These are phyloP conservation scores for Cyrtodaria siliqua DNA, from an alignment of 2,888 invertebrate genomes.

Conservation along the genomic window DNA sequence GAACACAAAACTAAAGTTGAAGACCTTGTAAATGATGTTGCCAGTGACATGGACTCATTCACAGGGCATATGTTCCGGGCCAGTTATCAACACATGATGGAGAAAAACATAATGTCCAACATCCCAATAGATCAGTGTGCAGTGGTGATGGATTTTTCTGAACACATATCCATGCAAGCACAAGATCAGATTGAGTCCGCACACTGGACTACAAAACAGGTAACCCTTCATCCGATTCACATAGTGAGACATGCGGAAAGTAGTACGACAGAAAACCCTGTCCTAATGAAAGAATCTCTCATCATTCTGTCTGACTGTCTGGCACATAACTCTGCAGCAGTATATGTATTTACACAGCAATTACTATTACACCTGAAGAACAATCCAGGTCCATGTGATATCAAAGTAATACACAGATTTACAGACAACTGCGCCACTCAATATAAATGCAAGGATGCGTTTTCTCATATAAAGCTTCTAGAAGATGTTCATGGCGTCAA, in stretches of 20 bases:
- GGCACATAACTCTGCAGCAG: conserved; percentile 16
- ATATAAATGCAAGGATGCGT: conserved; percentile 34
- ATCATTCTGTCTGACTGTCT: conserved; percentile 27
- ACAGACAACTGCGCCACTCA: conserved; percentile 27
- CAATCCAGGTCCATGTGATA: conserved; percentile 19
- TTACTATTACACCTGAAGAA: conserved; percentile 10
- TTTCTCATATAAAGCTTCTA: conserved; percentile 8
- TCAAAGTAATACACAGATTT: conserved; percentile 31
- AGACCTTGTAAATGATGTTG: conserved; percentile 8
- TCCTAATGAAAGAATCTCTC: conserved; percentile 27
- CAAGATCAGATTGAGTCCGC: conserved; percentile 39
- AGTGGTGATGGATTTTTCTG: conserved; percentile 41
- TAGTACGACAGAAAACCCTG: conserved; percentile 17
- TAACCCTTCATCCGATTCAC: conserved; percentile 34
- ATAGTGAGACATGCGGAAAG: conserved; percentile 12
- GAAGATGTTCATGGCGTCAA: conserved; percentile 11
- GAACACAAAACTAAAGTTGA: neutral
- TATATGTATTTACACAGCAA: conserved; percentile 30
- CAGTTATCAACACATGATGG: conserved; percentile 27
- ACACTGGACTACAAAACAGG: conserved; percentile 31
- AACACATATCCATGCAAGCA: conserved; percentile 18
- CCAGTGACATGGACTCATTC: neutral
- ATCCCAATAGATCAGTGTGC: conserved; percentile 27
- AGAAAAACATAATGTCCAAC: conserved; percentile 2
- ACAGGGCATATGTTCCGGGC: conserved; percentile 24